Evolutionary conservation across 2,113 vertebrate genomes (phyloP).

Genomic region (Phyllostomus hastatus): DNA sequence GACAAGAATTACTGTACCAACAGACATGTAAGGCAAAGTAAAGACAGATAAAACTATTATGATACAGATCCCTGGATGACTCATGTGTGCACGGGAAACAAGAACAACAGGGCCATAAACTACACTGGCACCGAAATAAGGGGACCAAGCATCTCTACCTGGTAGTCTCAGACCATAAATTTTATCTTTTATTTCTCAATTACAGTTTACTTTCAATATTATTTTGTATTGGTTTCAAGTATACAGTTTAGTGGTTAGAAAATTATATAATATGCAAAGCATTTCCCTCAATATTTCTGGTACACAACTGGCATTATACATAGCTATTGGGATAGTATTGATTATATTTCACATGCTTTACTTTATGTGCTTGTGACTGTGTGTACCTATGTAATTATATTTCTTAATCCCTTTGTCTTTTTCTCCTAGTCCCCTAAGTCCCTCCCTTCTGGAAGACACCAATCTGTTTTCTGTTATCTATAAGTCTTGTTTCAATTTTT

Average conservation of each 20-base stretch:
- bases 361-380: background rate
- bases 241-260: background rate
- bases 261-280: background rate
- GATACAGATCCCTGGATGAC: background rate
- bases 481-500: background rate
- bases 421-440: background rate
- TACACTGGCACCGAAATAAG: background rate
- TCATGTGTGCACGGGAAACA: background rate
- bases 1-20: conserved; percentile 40
- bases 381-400: background rate
- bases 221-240: background rate
- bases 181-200: background rate
- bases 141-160: background rate
- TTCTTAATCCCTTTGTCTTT: background rate
- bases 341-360: background rate
- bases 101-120: background rate
- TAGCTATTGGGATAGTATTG: background rate
- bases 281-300: background rate
- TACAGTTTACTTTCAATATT: background rate
- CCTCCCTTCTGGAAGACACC: background rate
- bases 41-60: background rate
- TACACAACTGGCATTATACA: background rate
- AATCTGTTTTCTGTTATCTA: background rate
- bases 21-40: background rate
- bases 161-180: background rate